phyloP scores from a whole-genome alignment of 2,797 vertebrate genomes.

The Gadopsis bispinosus region DNA sequence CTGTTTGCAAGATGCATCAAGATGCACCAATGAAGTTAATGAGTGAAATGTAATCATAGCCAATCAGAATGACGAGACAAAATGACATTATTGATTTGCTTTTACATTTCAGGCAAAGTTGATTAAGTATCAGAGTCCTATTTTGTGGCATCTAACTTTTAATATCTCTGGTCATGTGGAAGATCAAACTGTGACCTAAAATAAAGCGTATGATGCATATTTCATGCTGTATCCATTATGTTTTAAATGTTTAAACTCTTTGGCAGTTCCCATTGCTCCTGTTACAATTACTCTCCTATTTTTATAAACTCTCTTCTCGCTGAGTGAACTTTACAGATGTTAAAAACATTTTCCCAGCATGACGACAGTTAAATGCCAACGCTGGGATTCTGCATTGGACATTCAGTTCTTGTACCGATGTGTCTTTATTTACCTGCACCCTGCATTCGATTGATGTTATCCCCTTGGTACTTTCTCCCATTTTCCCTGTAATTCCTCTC shows the following conservation, averaged over 20 bases:
- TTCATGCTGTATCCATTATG: slow-evolving; percentile 10
- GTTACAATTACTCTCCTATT: slow-evolving; percentile 5
- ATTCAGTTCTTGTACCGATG: slow-evolving; percentile 9
- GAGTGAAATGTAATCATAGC: not conserved
- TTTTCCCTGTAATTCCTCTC: slow-evolving; percentile 49
- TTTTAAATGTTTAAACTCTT: slow-evolving; percentile 26
- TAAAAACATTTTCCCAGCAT: slow-evolving; percentile 10
- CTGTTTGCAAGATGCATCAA: not conserved
- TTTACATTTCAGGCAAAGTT: not conserved
- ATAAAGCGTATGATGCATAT: slow-evolving; percentile 1
- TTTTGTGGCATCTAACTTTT: not conserved
- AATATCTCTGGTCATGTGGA: not conserved
- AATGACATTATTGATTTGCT: not conserved
- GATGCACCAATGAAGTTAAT: not conserved
- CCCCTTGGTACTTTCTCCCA: slow-evolving; percentile 44
- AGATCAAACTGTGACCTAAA: slow-evolving; percentile 4
- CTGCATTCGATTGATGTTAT: slow-evolving; percentile 45
- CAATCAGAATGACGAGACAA: not conserved
- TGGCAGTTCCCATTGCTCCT: slow-evolving; percentile 7
- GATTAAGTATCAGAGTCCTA: not conserved
- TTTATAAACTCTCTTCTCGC: not conserved
- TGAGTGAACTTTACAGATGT: slow-evolving; percentile 19
- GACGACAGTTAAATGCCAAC: not conserved
- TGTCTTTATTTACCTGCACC: slow-evolving; percentile 65
- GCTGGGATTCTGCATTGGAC: not conserved